phyloP scores from a whole-genome alignment of 2,888 invertebrate species.

The Drosophila limbata region DNA sequence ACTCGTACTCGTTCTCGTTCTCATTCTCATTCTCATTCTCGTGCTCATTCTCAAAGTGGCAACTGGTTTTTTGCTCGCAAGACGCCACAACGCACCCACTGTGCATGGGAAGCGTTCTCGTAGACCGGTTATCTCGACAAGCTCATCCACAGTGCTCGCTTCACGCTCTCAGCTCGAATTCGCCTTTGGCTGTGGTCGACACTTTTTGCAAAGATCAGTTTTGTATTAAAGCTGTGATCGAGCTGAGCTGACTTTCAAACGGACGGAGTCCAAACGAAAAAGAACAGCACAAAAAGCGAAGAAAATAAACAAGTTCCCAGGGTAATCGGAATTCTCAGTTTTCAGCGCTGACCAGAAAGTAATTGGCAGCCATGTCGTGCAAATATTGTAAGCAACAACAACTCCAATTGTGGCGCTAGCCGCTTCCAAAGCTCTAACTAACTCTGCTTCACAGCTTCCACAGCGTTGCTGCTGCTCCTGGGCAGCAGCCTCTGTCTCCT shows the following conservation, averaged over 20 bases:
- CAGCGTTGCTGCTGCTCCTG: slow-evolving; percentile 28
- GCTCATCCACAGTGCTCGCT: slow-evolving; percentile 9
- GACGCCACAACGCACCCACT: slow-evolving; percentile 41
- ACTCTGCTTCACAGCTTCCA: slow-evolving; percentile 28
- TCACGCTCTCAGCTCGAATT: slow-evolving; percentile 21
- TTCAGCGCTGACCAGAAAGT: slow-evolving; percentile 20
- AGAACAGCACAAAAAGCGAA: slow-evolving; percentile 16
- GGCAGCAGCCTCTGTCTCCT: slow-evolving; percentile 33
- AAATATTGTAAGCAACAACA: slow-evolving; percentile 60
- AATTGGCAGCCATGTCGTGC: slow-evolving; percentile 61
- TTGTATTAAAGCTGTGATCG: slow-evolving; percentile 60
- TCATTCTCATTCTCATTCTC: slow-evolving; percentile 22
- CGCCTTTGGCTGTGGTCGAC: slow-evolving; percentile 25
- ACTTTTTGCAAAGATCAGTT: slow-evolving; percentile 64
- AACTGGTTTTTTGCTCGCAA: slow-evolving; percentile 31
- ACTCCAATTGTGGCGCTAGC: neutral
- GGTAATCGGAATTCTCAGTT: slow-evolving; percentile 2
- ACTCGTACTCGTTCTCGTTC: neutral
- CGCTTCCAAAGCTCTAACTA: slow-evolving; percentile 19
- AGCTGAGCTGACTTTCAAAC: slow-evolving; percentile 57
- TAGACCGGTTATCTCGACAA: slow-evolving; percentile 52
- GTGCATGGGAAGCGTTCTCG: slow-evolving; percentile 22
- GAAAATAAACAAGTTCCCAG: slow-evolving; percentile 10
- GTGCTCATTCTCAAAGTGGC: slow-evolving; percentile 26
- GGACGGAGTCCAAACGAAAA: slow-evolving; percentile 17